Evolutionary conservation across 1,140 invertebrate species (phyloP).

Genomic region (Drosophila micromelanica): DNA sequence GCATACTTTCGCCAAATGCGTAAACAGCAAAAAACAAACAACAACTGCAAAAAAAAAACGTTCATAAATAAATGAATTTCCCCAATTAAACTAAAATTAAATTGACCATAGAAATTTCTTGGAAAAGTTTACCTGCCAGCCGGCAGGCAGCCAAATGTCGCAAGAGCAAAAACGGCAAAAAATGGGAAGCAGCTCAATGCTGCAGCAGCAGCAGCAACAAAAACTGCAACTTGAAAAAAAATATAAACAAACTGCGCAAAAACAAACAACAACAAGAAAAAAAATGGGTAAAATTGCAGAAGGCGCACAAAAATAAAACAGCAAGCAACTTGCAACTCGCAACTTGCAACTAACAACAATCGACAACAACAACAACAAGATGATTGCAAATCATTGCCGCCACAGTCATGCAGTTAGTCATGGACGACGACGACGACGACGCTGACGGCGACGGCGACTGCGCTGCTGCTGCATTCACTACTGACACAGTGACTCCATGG

Average conservation of each 20-base stretch:
- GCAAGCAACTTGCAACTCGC: conserved; percentile 7
- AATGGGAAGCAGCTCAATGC: conserved; percentile 42
- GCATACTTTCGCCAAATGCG: conserved; percentile 66
- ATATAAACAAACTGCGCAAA: no score
- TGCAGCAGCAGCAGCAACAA: conserved; percentile 3
- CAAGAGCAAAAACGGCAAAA: conserved; percentile 47
- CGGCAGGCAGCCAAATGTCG: conserved; percentile 48
- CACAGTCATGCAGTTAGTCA: conserved; percentile 36
- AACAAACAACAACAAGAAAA: conserved; percentile 4
- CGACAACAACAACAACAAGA: conserved; percentile 12
- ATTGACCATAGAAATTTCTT: conserved; percentile 72
- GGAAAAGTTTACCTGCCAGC: conserved; percentile 56
- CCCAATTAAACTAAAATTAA: conserved; percentile 72
- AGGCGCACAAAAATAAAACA: conserved; percentile 15
- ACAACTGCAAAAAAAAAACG: conserved; percentile 17
- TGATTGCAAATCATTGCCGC: conserved; percentile 37
- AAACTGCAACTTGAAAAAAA: conserved; percentile 2
- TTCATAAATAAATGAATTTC: conserved; percentile 57
- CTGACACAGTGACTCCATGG: conserved; percentile 54
- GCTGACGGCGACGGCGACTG: neutral
- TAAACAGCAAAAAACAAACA: neutral
- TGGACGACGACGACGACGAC: conserved; percentile 19
- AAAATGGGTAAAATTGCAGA: conserved; percentile 26
- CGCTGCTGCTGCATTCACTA: conserved; percentile 24
- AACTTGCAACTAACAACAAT: conserved; percentile 16